These are phyloP conservation scores for Halcyon senegalensis DNA, from an alignment of 2,113 vertebrate species.

Conservation along the genomic window DNA sequence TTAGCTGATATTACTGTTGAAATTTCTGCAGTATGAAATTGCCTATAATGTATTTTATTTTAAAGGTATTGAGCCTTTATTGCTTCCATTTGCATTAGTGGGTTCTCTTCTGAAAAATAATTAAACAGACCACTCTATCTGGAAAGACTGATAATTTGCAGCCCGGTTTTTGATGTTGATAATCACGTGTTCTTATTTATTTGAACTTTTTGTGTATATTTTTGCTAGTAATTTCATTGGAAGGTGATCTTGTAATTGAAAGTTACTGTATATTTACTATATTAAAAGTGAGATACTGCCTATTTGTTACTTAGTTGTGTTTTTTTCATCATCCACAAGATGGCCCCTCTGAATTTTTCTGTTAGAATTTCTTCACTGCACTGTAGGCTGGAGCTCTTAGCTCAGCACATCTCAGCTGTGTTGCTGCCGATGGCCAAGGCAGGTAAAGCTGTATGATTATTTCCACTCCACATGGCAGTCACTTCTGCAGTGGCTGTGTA, in stretches of 20 bases:
- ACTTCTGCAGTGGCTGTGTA: background rate
- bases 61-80: background rate
- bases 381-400: background rate
- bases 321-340: background rate
- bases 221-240: slow-evolving; percentile 11
- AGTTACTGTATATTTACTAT: background rate
- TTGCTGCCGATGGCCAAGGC: background rate
- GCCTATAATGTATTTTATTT: background rate
- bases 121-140: background rate
- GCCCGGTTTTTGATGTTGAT: background rate
- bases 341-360: background rate
- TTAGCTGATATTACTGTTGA: background rate
- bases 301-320: background rate
- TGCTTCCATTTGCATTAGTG: background rate
- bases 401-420: background rate
- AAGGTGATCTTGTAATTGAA: slow-evolving; percentile 16
- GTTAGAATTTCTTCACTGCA: fast-evolving
- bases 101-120: background rate
- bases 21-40: background rate
- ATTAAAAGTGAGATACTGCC: slow-evolving; percentile 25
- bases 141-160: background rate
- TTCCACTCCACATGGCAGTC: background rate
- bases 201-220: slow-evolving; percentile 4
- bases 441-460: background rate
- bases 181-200: background rate